These are phyloP conservation scores for Saiga tatarica DNA, from an alignment of 2,113 vertebrate genomes.

Conservation along the genomic window DNA sequence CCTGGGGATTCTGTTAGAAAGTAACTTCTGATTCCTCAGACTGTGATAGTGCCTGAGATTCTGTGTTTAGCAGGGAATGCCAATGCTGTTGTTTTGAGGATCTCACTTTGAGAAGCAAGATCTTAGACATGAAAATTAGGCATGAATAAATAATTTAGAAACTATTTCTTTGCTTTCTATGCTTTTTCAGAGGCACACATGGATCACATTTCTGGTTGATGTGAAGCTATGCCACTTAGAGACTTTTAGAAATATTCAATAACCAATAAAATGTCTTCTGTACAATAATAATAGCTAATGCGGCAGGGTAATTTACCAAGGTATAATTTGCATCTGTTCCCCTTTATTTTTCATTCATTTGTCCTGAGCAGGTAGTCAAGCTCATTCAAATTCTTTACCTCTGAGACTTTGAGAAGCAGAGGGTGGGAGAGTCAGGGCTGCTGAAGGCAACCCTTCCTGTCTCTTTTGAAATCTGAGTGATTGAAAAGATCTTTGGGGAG, in stretches of 20 bases:
- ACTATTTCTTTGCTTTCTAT: background rate
- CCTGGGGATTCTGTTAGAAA: background rate
- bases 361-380: slow-evolving; percentile 40
- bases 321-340: slow-evolving; percentile 34
- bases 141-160: background rate
- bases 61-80: background rate
- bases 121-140: background rate
- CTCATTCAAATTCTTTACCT: slow-evolving; percentile 43
- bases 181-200: background rate
- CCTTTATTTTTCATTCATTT: slow-evolving; percentile 37
- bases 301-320: background rate
- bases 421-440: background rate
- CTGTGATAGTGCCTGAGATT: background rate
- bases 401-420: background rate
- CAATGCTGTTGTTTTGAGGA: background rate
- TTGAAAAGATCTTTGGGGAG: slow-evolving; percentile 33
- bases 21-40: background rate
- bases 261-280: slow-evolving; percentile 44
- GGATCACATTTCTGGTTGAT: slow-evolving; percentile 26
- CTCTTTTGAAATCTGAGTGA: slow-evolving; percentile 50
- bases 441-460: background rate
- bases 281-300: background rate
- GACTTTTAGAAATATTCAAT: slow-evolving; percentile 50
- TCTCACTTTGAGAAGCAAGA: background rate
- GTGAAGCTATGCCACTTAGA: background rate